A percentile compares a stretch with the other conserved stretches of the same genome.
Conservation (phyloP, 2,113 vertebrate species). For the Tautogolabrus adspersus region DNA sequence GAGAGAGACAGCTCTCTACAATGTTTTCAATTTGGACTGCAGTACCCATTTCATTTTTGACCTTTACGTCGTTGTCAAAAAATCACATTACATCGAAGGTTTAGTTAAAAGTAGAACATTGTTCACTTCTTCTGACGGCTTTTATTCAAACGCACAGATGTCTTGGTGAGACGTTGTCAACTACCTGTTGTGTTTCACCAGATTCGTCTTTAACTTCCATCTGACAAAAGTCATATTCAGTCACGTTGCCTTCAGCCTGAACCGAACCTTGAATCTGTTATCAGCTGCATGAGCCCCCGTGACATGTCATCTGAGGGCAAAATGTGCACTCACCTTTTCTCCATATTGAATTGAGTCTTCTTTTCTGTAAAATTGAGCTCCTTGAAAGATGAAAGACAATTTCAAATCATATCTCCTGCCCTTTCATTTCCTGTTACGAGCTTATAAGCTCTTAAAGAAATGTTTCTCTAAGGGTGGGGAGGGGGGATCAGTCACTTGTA, state of each 20-base stretch:
- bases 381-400: constrained; percentile 42
- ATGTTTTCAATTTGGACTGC: too few species aligned
- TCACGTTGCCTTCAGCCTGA: constrained; percentile 1
- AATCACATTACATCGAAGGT: too few species aligned
- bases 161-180: too few species aligned
- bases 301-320: constrained; percentile 7
- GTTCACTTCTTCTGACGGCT: too few species aligned
- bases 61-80: too few species aligned
- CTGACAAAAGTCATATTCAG: neutral
- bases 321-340: constrained; percentile 12
- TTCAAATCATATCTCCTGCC: constrained; percentile 12
- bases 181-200: too few species aligned
- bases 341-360: constrained; percentile 23
- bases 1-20: too few species aligned
- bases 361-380: constrained; percentile 16
- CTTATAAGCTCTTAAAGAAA: constrained; percentile 9
- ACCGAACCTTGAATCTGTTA: constrained; percentile 5
- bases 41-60: too few species aligned
- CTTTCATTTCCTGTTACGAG: constrained; percentile 16
- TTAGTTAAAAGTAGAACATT: too few species aligned
- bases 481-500: neutral
- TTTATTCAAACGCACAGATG: too few species aligned
- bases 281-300: neutral
- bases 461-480: neutral
- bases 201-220: too few species aligned